These are phyloP conservation scores for Dipodomys merriami DNA, from an alignment of 2,113 vertebrate species.

Conservation along the genomic window DNA sequence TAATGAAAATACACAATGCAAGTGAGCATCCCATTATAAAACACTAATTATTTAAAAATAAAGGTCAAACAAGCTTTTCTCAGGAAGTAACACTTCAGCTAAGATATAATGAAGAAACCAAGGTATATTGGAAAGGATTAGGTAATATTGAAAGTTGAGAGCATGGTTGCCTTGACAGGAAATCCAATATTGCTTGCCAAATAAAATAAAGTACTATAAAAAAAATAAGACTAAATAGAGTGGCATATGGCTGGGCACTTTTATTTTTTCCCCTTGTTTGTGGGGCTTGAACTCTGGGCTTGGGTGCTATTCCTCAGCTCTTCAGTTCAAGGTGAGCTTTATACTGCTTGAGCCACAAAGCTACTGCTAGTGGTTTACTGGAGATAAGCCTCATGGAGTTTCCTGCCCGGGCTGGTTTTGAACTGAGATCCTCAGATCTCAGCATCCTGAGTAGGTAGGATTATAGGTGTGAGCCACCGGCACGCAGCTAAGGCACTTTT, in stretches of 20 bases:
- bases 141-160: not conserved
- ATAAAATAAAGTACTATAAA: not conserved
- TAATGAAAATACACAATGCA: conserved; percentile 9
- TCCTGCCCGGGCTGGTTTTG: no score
- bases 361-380: no score
- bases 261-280: not conserved
- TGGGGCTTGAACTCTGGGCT: no score
- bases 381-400: no score
- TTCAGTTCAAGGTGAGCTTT: no score
- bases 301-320: no score
- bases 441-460: no score
- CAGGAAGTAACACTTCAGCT: conserved; percentile 28
- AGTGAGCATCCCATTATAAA: not conserved
- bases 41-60: not conserved
- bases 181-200: not conserved
- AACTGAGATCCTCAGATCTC: no score
- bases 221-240: conserved; percentile 18
- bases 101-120: not conserved
- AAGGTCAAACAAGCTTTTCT: not conserved
- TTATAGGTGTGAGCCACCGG: no score
- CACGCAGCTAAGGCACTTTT: not conserved
- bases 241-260: not conserved
- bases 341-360: no score
- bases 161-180: not conserved
- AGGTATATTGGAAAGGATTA: not conserved